phyloP scores from a whole-genome alignment of 2,797 vertebrate species.

The Micromesistius poutassou region DNA sequence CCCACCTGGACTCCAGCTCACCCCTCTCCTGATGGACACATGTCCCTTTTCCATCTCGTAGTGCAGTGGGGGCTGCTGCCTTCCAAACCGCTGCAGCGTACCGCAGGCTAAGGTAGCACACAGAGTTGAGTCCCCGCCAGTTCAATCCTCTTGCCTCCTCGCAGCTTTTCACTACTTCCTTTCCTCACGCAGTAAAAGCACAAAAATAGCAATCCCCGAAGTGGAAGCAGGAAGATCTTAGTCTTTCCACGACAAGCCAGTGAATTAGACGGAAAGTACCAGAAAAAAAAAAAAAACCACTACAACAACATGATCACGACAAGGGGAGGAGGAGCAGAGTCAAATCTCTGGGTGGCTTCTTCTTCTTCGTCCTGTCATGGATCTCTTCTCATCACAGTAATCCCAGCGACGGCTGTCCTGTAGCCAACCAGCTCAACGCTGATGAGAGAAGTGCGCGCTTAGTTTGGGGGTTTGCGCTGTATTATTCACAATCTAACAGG shows the following conservation, averaged over 20 bases:
- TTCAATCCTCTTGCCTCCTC: slow-evolving; percentile 27
- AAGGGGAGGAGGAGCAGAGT: slow-evolving; percentile 30
- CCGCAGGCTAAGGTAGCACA: slow-evolving; percentile 14
- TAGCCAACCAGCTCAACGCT: slow-evolving; percentile 33
- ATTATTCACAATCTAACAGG: slow-evolving; percentile 58
- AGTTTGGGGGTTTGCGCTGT: slow-evolving; percentile 50
- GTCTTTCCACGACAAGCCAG: slow-evolving; percentile 33
- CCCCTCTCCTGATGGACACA: slow-evolving; percentile 62
- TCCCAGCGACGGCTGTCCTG: slow-evolving; percentile 48
- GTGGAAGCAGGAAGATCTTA: slow-evolving; percentile 17
- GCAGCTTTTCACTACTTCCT: slow-evolving; percentile 16
- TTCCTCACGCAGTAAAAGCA: slow-evolving; percentile 16
- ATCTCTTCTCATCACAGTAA: slow-evolving; percentile 35
- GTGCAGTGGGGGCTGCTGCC: slow-evolving; percentile 22
- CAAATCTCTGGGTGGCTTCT: slow-evolving; percentile 42
- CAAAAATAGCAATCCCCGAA: slow-evolving; percentile 19
- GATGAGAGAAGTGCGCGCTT: slow-evolving; percentile 45
- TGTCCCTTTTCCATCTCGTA: slow-evolving; percentile 69
- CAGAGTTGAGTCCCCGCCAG: slow-evolving; percentile 31
- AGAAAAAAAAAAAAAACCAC: slow-evolving; percentile 26
- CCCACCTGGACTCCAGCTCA: slow-evolving; percentile 70
- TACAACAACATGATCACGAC: slow-evolving; percentile 3
- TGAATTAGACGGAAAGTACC: slow-evolving; percentile 26
- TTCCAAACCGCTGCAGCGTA: slow-evolving; percentile 31
- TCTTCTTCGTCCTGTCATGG: slow-evolving; percentile 35